Evolutionary conservation across 1,140 invertebrate species (phyloP), one percentile per base, ranked within the genome.

Genomic region (Tyrophagus putrescentiae): DNA sequence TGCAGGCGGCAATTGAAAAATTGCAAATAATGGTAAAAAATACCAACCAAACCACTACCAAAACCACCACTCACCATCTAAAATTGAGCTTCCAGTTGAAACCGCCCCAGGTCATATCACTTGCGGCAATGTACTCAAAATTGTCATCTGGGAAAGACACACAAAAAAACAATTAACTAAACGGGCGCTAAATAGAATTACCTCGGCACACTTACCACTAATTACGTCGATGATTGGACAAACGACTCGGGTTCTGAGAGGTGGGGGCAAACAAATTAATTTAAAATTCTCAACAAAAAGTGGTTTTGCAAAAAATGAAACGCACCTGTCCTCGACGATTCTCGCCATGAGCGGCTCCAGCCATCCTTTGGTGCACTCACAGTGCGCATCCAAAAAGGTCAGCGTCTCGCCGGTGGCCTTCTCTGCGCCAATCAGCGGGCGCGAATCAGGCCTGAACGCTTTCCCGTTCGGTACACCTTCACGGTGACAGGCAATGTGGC

Each of bases 21-120:
- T 18, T 31, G 41, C 25, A 61, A 25, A 25, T 29, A 32, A 65
- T 44, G 45, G 28, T 33, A 11, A 61, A 60, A 44, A 48, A 48
- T 21, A 48, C 23, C 13, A 48, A 7, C 31, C 31, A 18, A 13
- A 48, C 31, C 31, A 21, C 45, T 48, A 7, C 18, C n/a, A 57
- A 53, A 89, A 54, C 44, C 7, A 52, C n/a, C 44, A 36, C 7
- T 18, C 5, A 57, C 89, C 88, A 93, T 79, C 89, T 82, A 71
- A 95, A 93, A 74, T 94, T 93, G n/a, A 95, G 74, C 75, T 94
- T 92, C 91, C 91, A 96, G 76, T 95, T 95, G 73, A 96, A 96
- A 21, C 91, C 92, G 64, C 91, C 92, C 87, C 92, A 93, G 3
- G 91, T 94, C 79, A 90, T 90, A 69, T 91, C 89, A 3, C 87